Conservation (phyloP, 2,113 vertebrate species). For the Ptilonorhynchus violaceus region DNA sequence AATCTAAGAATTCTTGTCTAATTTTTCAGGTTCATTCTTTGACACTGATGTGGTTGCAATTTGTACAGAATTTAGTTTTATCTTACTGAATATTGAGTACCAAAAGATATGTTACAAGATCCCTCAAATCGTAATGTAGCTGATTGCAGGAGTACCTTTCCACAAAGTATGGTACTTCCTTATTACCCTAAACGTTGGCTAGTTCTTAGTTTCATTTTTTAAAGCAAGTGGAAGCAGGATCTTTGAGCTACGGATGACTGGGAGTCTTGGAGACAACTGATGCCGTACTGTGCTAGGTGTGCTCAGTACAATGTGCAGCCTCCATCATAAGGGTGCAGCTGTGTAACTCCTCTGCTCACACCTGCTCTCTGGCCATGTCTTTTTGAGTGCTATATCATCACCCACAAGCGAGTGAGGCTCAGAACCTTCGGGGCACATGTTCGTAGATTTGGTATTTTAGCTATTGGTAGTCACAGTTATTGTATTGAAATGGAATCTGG, state of each 20-base stretch:
- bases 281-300: background rate
- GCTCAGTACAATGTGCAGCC: rapidly evolving
- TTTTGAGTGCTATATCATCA: background rate
- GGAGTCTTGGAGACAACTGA: background rate
- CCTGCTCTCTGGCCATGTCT: background rate
- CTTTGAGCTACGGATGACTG: background rate
- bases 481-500: background rate
- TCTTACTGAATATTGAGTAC: background rate
- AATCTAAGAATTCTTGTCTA: background rate
- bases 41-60: background rate
- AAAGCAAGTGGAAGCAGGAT: background rate
- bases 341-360: background rate
- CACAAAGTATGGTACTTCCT: background rate
- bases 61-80: background rate
- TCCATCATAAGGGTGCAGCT: background rate
- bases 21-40: background rate
- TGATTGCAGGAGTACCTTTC: background rate
- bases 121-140: background rate
- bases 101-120: background rate
- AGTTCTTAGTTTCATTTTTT: background rate
- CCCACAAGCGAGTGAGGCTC: background rate
- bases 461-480: background rate
- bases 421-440: background rate
- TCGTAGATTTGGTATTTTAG: background rate
- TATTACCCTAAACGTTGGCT: background rate